Conservation (phyloP, 64 coral and sea anemone species). For the Acropora tenuis region DNA sequence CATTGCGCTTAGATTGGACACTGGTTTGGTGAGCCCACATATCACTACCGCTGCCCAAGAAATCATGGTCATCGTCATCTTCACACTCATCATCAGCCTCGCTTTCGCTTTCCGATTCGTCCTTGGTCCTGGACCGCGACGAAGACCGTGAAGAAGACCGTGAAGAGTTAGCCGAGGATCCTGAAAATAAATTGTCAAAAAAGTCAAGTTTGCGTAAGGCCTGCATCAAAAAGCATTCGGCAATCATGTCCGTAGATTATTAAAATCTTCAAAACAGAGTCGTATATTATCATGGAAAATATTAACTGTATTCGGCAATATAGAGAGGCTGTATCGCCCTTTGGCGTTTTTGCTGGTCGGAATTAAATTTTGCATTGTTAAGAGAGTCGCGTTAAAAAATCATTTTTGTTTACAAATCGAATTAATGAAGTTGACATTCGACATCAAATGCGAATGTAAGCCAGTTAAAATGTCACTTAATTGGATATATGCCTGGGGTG, state of each 20-base stretch:
- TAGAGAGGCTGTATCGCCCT: too few species aligned
- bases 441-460: too few species aligned
- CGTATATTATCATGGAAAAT: background rate
- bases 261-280: background rate
- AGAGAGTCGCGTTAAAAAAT: too few species aligned
- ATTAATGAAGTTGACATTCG: too few species aligned
- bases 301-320: too few species aligned
- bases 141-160: background rate
- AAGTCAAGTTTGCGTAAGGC: background rate
- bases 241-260: background rate
- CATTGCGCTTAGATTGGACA: slow-evolving; percentile 14
- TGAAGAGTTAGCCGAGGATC: background rate
- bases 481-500: too few species aligned
- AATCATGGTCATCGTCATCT: slow-evolving; percentile 8
- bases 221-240: background rate
- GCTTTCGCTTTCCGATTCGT: background rate
- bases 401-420: too few species aligned
- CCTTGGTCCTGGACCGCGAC: background rate
- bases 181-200: background rate
- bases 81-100: slow-evolving; percentile 3
- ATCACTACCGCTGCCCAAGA: slow-evolving; percentile 58
- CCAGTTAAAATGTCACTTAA: too few species aligned
- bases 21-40: slow-evolving; percentile 50
- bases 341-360: too few species aligned
- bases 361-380: too few species aligned